Evolutionary conservation across 2,797 vertebrate species (phyloP), one percentile per base, ranked within the genome.

Genomic region (Iguana delicatissima): DNA sequence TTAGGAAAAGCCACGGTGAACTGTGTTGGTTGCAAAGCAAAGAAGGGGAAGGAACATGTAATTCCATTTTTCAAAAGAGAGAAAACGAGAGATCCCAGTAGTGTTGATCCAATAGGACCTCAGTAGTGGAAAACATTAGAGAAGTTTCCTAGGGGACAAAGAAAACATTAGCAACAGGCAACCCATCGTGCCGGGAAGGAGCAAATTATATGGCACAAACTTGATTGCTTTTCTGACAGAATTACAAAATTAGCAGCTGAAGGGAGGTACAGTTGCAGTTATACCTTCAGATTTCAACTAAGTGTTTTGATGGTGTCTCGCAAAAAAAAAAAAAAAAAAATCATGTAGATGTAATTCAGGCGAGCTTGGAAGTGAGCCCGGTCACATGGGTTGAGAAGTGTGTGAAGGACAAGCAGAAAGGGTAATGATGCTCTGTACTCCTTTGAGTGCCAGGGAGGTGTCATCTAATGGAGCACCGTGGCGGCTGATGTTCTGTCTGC

Each of bases 21-120:
- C 90, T 4, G 87, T 1, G 26, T 90, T 90, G 94, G 92, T 94
- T 91, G 85, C 92, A 93, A 94, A 93, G 91, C 94, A 87, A 91
- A 91, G 90, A 32, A 91, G 90, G 90, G 90, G 50, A 89, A 92
- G 55, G 81, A 90, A 88, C 72, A 32, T 5, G 29, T 46, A 2
- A 29, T 38, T 38, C 79, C 1, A 4, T 10, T 72, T 55, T 72
- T 0, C 0, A 0, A 1, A 16, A 74, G 81, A 22, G 67, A 38
- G 42, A 64, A 52, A 62, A 69, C 3, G n/a, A 64, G 72, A 2
- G 77, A 55, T 81, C 82, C 76, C 50, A 67, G 64, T 29, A 52
- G 24, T 85, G 80, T 83, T 87, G 83, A 83, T 67, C 90, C 89
- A 29, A 76, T 73, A 92, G 64, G 0, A n/a, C 84, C 62, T 85